Conservation (phyloP, 2,888 invertebrate genomes). For the Melitaea athalia region DNA sequence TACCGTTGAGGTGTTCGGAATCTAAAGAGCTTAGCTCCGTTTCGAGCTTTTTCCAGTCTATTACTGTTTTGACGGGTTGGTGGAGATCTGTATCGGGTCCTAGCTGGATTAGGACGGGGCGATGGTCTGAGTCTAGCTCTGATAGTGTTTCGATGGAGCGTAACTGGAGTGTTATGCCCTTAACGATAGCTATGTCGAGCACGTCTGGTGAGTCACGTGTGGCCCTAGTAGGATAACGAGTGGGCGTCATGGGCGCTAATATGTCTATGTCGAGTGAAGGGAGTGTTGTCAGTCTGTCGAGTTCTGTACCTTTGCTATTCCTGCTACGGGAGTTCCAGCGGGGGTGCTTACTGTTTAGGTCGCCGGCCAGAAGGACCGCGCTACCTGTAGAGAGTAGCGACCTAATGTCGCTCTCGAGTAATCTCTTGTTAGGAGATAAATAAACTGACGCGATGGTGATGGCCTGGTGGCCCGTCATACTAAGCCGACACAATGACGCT, state of each 20-base stretch:
- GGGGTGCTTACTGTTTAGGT: conserved; percentile 6
- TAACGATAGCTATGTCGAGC: conserved; percentile 3
- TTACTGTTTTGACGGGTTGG: too few species aligned
- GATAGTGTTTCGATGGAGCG: too few species aligned
- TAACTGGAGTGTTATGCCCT: too few species aligned
- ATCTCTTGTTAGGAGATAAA: too few species aligned
- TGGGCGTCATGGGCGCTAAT: background rate
- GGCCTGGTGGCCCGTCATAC: too few species aligned
- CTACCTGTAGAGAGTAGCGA: conserved; percentile 9
- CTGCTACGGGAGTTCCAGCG: background rate
- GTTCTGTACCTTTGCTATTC: background rate
- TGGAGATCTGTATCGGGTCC: too few species aligned
- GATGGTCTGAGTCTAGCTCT: too few species aligned
- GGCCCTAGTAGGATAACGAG: background rate
- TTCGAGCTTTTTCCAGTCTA: background rate
- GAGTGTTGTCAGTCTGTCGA: background rate
- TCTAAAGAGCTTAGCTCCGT: too few species aligned
- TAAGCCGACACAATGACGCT: too few species aligned
- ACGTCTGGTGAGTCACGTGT: background rate
- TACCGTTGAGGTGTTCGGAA: too few species aligned
- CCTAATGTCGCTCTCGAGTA: background rate
- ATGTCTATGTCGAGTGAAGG: background rate
- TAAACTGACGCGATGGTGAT: too few species aligned
- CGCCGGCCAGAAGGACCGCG: conserved; percentile 16
- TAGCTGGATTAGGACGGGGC: too few species aligned